Evolutionary conservation across 2,797 vertebrate genomes (phyloP), one percentile per base, ranked within the genome.

Genomic region (Euthynnus affinis): DNA sequence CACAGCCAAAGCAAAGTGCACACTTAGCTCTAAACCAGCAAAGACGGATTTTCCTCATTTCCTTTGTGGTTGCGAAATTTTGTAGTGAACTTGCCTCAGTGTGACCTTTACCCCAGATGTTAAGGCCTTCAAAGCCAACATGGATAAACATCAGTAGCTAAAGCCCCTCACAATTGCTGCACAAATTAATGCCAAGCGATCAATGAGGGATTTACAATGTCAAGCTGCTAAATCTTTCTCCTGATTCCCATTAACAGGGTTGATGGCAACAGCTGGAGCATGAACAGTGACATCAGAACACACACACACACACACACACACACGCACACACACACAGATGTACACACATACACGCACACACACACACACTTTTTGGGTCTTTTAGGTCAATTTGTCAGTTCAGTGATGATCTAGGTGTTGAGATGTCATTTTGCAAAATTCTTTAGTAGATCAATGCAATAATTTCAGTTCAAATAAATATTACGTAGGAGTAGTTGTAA

Each of bases 151-250:
- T 87, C 89, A 85, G 89, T 84, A 84, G 84, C 73, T 62, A 65
- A 90, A 88, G 76, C 80, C 71, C 49, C 27, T 70, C 53, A 49
- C 32, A 15, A 85, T 71, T 66, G 75, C 81, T 70, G 77, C 85
- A 58, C 52, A 4, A 86, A 84, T 90, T 81, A 89, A 91, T 86
- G 58, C 72, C 74, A 74, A 68, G 76, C 55, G 68, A 93, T 93
- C 92, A 90, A 88, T 92, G 85, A 77, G 81, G 90, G 92, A 91
- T 93, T 93, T 92, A 79, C 73, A 80, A 80, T 70, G 81, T 88
- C 90, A 88, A 88, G 83, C 86, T 76, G 76, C 69, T 89, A 78
- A 90, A 85, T 76, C 81, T 80, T 75, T 78, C 61, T 59, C 25
- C 76, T 86, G 76, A 86, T 87, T 86, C 81, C 77, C 78, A 82